Base-by-base conservation (phyloP, 2,888 invertebrate genomes). In the Lucinisca nassula region DNA sequence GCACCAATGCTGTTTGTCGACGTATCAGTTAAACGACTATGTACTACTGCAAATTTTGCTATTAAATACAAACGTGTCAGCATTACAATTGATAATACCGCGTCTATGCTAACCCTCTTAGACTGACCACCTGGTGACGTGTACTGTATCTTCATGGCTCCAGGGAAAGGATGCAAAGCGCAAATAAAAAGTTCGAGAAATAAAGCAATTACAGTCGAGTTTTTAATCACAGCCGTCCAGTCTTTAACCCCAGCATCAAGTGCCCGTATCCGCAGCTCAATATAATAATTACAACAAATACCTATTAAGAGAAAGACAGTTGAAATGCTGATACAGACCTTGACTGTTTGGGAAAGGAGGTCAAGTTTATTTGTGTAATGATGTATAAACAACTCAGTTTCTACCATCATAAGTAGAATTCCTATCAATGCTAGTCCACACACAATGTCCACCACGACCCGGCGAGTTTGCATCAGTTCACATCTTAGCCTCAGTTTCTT, bases 81-180 rank as follows among this genome's bases (percentile, higher is more conserved):
- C 95, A 95, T 95, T 8, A 93, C 70, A 40, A 94, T 93, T 0
- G 95, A 95, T 51, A 94, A 84, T 21, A 94, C 89, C 0, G 93
- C 94, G 76, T 94, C 94, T 30, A 95, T 90, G 58, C 93, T 93
- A 10, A 91, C 93, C 55, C 82, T 79, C 27, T 79, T 85, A 3
- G 85, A 74, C 17, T 78, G 49, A 14, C 93, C 93, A 1, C 21
- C 70, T 1, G 92, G 92, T 17, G 93, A 88, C 6, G 81, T 74
- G 55, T 92, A 92, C 27, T 79, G 55, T 12, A 93, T 85, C 76
- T 87, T 86, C 32, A 93, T 72, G 58, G 94, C 93, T 8, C 93
- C 94, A 0, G 95, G 95, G 79, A 94, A 93, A 0, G 95, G 95
- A 85, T 95, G 95, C 27, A 94, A 80, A 17, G 92, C 85, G 79